phyloP scores from a whole-genome alignment of 1,140 invertebrate genomes.

The Cotesia typhae region DNA sequence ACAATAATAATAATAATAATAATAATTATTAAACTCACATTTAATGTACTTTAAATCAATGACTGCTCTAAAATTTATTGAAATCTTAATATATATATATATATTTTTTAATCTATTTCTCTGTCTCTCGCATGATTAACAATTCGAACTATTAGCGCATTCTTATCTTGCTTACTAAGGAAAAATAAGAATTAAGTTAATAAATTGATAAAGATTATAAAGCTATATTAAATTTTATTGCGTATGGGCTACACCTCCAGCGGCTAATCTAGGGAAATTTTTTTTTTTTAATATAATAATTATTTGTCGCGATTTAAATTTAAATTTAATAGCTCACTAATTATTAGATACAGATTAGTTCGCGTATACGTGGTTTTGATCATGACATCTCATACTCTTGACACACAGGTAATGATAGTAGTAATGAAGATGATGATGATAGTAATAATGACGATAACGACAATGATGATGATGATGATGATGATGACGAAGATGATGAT shows the following conservation, averaged over 20 bases:
- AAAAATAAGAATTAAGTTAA: slow-evolving; percentile 25
- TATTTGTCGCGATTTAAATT: neutral
- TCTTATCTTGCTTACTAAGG: slow-evolving; percentile 27
- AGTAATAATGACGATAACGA: slow-evolving; percentile 50
- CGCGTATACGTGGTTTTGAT: slow-evolving; percentile 25
- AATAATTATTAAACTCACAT: neutral
- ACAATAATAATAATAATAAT: slow-evolving; percentile 8
- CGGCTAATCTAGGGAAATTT: slow-evolving; percentile 18
- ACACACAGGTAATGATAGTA: slow-evolving; percentile 64
- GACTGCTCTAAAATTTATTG: slow-evolving; percentile 5
- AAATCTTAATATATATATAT: neutral
- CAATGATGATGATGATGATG: slow-evolving; percentile 55
- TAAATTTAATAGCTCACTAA: neutral
- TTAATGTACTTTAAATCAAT: neutral
- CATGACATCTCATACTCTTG: slow-evolving; percentile 47
- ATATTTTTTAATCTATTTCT: slow-evolving; percentile 20
- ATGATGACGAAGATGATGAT: slow-evolving; percentile 56
- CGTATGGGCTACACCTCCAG: slow-evolving; percentile 34
- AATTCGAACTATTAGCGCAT: slow-evolving; percentile 26
- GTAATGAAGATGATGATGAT: slow-evolving; percentile 60
- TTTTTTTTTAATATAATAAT: neutral
- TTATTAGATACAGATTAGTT: slow-evolving; percentile 2
- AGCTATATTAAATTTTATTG: slow-evolving; percentile 16
- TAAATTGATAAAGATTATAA: neutral
- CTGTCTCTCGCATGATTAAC: slow-evolving; percentile 30